Base-by-base conservation (phyloP, 2,888 invertebrate genomes). In the Eucera pruinosa region DNA sequence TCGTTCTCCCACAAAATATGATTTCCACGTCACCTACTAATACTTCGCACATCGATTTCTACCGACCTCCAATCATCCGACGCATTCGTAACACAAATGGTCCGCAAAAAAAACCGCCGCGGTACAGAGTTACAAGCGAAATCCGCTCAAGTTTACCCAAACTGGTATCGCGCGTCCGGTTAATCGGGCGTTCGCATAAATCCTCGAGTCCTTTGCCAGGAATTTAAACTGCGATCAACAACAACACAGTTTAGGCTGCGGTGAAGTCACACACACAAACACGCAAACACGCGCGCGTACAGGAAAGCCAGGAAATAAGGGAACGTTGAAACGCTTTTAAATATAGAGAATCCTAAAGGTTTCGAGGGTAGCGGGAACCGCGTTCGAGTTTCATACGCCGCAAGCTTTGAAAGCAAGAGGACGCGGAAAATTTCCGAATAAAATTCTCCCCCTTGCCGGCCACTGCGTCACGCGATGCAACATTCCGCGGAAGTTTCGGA, bases 381-480 rank as follows among this genome's bases (percentile, higher is more conserved):
- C 33, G 76, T 76, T 82, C 73, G 77, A 83, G 77, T 73, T 80
- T 83, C 73, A 70, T 77, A 72, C 67, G 54, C 83, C 83, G 70
- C 81, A 27, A 80, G 82, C 77, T 77, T 76, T 72, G 70, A 82
- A 82, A 77, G 78, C 78, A 70, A 77, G 83, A 73, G 82, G 72
- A 68, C 71, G 66, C 71, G 75, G n/a, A 74, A 85, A 82, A 80
- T 80, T 78, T 78, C 69, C 27, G 75, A 80, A 81, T 85, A 81
- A 80, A 85, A 86, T 84, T 83, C 76, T 78, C 58, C n/a, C n/a
- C n/a, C n/a, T n/a, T 64, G 67, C 62, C 41, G 60, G 61, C n/a
- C n/a, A 77, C 71, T 77, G 77, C 83, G 82, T 82, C 87, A 85
- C 81, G 84, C 86, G 83, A 88, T 69, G 75, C 78, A 78, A 81